A percentile compares a stretch with the other conserved stretches of the same genome.
Evolutionary conservation across 2,888 invertebrate genomes (phyloP).

Genomic region (Neuroscelio doddi): DNA sequence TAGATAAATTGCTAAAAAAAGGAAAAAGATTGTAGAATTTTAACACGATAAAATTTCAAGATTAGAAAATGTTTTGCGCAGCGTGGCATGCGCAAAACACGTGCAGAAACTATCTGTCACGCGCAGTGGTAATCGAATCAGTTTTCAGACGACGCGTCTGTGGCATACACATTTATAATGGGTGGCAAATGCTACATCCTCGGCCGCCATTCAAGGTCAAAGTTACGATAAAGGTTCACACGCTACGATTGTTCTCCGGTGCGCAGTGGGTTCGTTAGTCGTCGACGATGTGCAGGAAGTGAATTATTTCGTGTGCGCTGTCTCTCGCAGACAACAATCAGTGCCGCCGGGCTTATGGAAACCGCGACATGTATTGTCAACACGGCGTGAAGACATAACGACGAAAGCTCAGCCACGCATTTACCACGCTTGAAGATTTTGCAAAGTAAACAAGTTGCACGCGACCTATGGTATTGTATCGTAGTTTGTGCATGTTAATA

Average conservation of each 20-base stretch:
- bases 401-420: constrained; percentile 6
- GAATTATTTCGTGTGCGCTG: constrained; percentile 51
- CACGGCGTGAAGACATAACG: not conserved
- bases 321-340: not conserved
- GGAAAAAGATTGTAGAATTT: too few species aligned
- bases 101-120: constrained; percentile 33
- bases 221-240: constrained; percentile 52
- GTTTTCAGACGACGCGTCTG: constrained; percentile 13
- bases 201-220: constrained; percentile 48
- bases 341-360: constrained; percentile 13
- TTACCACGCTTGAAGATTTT: constrained; percentile 1
- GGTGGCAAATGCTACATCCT: constrained; percentile 43
- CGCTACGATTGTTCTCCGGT: constrained; percentile 43
- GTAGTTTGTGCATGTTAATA: not conserved
- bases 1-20: too few species aligned
- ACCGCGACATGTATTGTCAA: not conserved
- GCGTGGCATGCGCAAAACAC: constrained; percentile 8
- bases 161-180: constrained; percentile 23
- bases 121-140: constrained; percentile 31
- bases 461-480: constrained; percentile 7
- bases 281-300: constrained; percentile 46
- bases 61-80: too few species aligned
- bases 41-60: too few species aligned
- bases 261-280: constrained; percentile 17
- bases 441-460: constrained; percentile 18